Evolutionary conservation across 2,797 vertebrate species (phyloP).

Genomic region (Notolepis coatsorum): DNA sequence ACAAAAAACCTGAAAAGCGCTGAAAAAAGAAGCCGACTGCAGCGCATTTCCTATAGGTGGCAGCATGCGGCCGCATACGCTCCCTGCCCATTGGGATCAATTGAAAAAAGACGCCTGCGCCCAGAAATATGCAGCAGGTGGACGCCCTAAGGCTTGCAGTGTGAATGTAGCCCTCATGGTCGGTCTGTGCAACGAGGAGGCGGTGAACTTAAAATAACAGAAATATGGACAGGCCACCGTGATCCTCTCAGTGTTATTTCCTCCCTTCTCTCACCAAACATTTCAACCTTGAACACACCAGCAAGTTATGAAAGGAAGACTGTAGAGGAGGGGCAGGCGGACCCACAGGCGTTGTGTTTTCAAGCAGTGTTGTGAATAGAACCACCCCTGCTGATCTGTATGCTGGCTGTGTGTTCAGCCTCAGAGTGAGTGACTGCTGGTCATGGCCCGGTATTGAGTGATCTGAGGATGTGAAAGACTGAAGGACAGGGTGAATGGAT

Average conservation of each 20-base stretch:
- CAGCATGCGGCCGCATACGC: no score
- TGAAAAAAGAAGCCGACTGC: no score
- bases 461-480: slow-evolving; percentile 24
- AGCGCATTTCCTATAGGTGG: no score
- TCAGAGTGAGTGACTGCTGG: slow-evolving; percentile 2
- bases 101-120: no score
- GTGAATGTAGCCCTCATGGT: no score
- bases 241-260: neutral
- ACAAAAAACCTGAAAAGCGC: no score
- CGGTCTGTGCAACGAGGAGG: no score
- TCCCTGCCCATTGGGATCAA: no score
- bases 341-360: neutral
- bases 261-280: neutral
- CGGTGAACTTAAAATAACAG: no score
- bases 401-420: slow-evolving; percentile 4
- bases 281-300: neutral
- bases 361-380: neutral
- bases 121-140: no score
- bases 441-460: slow-evolving; percentile 30
- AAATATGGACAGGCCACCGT: neutral
- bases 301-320: neutral
- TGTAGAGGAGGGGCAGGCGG: neutral
- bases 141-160: no score
- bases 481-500: slow-evolving; percentile 30
- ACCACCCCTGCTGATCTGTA: slow-evolving; percentile 22